Evolutionary conservation across 2,888 invertebrate genomes (phyloP), one percentile per base, ranked within the genome.

Genomic region (Sericinus montela): DNA sequence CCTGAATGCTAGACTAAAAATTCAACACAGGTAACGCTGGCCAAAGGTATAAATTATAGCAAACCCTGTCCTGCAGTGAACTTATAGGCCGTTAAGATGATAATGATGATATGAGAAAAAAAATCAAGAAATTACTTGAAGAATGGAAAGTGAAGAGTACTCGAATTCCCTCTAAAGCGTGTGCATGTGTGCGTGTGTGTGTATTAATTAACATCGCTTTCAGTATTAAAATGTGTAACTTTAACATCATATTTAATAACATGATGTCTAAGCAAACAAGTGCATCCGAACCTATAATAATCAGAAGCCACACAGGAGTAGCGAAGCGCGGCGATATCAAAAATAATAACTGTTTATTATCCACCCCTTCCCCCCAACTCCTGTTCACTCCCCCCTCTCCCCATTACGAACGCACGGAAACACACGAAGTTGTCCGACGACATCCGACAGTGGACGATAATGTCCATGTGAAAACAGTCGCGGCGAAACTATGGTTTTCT

Each of bases 391-490:
- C 37, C 51, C 50, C 52, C 56, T 39, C 39, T 42, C 37, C 44
- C 48, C 45, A 43, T 40, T 52, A 46, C 52, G 55, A 38, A 35
- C 46, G 43, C 39, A 60, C 80, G 84, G 83, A 81, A 80, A 75
- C 78, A 68, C 67, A 76, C 81, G 80, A 80, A 85, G 83, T 84
- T 81, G 62, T 67, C 68, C 80, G 81, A 80, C 75, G 67, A 65
- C 69, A 65, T 72, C 81, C 80, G 81, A 80, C 80, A 67, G 65
- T 45, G 42, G 62, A 63, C 70, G 84, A 84, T 84, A 84, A 67
- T 79, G 84, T 82, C 82, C 80, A 67, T 69, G 49, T 63, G 70
- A 78, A 77, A 80, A 80, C 75, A 69, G 63, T 62, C 52, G 48
- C 60, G 58, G 75, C 75, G 67, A 80, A 80, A 79, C 81, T 78